Conservation (phyloP, 2,113 vertebrate species). For the Lucifuga dentata region DNA sequence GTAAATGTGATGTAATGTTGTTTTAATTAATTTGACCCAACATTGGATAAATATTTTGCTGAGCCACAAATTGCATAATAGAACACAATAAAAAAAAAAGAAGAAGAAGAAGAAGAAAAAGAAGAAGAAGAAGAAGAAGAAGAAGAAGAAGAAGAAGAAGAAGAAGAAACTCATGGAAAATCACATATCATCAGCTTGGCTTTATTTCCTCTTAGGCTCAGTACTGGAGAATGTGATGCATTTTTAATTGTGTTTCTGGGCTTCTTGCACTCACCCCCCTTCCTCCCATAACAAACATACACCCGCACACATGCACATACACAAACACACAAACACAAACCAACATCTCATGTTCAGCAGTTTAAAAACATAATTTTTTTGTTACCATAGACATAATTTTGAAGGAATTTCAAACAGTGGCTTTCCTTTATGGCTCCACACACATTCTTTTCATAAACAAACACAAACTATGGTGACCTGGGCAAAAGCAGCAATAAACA, state of each 20-base stretch:
- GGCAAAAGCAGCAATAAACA: constrained; percentile 64
- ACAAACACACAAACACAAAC: constrained; percentile 11
- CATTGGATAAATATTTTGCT: no score
- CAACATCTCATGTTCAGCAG: not conserved
- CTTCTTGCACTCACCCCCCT: not conserved
- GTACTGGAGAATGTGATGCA: not conserved
- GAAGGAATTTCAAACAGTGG: constrained; percentile 55
- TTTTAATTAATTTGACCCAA: no score
- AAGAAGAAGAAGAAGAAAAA: no score
- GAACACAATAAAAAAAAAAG: not conserved
- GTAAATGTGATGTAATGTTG: no score
- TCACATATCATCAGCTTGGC: constrained; percentile 2
- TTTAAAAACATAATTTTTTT: constrained; percentile 8
- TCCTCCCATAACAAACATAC: not conserved
- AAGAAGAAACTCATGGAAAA: constrained; percentile 2
- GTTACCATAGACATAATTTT: constrained; percentile 35
- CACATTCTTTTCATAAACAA: constrained; percentile 59
- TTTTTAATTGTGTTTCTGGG: not conserved
- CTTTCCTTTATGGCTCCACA: constrained; percentile 37
- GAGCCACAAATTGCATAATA: not conserved
- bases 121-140: no score
- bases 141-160: no score
- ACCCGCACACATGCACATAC: constrained; percentile 2
- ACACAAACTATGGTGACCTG: constrained; percentile 59
- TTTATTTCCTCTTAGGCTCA: constrained; percentile 1